A percentile compares a stretch with the other conserved stretches of the same genome.
Conservation (phyloP, 2,797 vertebrate genomes). For the Notolepis coatsorum region DNA sequence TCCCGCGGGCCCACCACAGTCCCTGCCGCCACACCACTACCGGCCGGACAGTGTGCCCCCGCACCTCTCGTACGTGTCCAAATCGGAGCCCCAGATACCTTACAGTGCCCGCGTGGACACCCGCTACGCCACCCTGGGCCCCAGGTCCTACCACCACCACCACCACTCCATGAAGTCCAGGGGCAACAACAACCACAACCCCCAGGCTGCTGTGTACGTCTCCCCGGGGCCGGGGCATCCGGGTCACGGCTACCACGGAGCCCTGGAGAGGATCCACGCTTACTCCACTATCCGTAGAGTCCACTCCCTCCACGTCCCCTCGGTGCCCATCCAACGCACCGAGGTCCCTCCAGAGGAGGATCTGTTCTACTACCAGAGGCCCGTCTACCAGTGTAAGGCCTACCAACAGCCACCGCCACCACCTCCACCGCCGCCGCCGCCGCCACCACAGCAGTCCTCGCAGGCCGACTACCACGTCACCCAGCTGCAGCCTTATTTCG, state of each 20-base stretch:
- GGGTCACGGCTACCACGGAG: constrained; percentile 81
- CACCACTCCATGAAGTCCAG: constrained; percentile 87
- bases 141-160: constrained; percentile 81
- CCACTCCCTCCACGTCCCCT: no score
- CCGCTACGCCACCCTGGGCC: constrained; percentile 85
- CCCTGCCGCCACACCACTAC: constrained; percentile 82
- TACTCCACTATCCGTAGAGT: constrained; percentile 70
- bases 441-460: constrained; percentile 70
- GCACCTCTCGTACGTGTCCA: constrained; percentile 81
- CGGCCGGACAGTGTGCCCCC: constrained; percentile 85
- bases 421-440: constrained; percentile 33
- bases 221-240: constrained; percentile 82
- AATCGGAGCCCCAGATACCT: constrained; percentile 88
- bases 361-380: constrained; percentile 88
- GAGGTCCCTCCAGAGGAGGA: constrained; percentile 97
- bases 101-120: constrained; percentile 86
- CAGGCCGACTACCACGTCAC: constrained; percentile 96
- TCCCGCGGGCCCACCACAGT: constrained; percentile 77
- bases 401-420: constrained; percentile 76
- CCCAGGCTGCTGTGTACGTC: constrained; percentile 82
- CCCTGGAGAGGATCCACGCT: constrained; percentile 93
- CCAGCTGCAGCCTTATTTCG: constrained; percentile 98
- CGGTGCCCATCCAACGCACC: constrained; percentile 92
- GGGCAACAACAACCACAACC: constrained; percentile 68
- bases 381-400: constrained; percentile 92